A percentile compares a stretch with the other conserved stretches of the same genome.
These are phyloP conservation scores for Salticus scenicus DNA, from an alignment of 2,888 invertebrate species.

Conservation along the genomic window DNA sequence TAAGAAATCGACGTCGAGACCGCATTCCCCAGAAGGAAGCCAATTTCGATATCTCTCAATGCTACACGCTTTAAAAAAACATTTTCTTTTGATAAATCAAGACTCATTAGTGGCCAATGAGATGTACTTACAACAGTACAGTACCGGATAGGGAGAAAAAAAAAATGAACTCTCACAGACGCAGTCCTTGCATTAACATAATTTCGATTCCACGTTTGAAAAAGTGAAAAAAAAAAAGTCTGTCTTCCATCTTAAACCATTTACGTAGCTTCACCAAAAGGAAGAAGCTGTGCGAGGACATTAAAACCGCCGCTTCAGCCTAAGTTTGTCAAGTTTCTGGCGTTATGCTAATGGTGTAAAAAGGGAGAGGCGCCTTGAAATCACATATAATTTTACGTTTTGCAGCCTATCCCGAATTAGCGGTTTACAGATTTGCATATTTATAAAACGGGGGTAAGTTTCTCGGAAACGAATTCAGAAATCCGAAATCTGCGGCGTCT, in stretches of 20 bases:
- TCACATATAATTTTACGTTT: conserved; percentile 66
- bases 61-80: conserved; percentile 26
- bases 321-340: conserved; percentile 62
- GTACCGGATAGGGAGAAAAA: not conserved
- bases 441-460: conserved; percentile 15
- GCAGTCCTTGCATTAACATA: conserved; percentile 50
- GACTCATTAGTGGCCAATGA: conserved; percentile 66
- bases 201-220: conserved; percentile 39
- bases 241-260: conserved; percentile 17
- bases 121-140: conserved; percentile 37
- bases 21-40: not conserved
- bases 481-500: not conserved
- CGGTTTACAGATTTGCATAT: conserved; percentile 9
- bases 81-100: conserved; percentile 68
- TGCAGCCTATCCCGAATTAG: conserved; percentile 19
- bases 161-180: not conserved
- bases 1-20: not conserved
- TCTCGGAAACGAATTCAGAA: not conserved
- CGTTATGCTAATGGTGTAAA: conserved; percentile 57
- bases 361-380: conserved; percentile 41
- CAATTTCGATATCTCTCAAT: not conserved
- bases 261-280: not conserved
- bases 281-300: not conserved
- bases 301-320: not conserved
- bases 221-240: not conserved